Base-by-base conservation (phyloP, 1,140 invertebrate genomes). In the Bicyclus anynana region DNA sequence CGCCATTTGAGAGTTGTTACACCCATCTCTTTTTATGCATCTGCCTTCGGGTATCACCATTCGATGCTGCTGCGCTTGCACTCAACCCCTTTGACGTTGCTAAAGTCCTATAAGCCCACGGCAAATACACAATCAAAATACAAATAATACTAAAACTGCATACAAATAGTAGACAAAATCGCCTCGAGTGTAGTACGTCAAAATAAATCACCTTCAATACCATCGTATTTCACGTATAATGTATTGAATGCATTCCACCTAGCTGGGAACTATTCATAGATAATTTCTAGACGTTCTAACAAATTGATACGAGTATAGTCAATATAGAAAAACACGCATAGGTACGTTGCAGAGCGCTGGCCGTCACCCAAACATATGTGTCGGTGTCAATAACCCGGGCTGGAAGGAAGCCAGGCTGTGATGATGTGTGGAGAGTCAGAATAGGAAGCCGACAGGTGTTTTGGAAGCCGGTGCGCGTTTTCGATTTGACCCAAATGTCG, bases 371-470 rank as follows among this genome's bases (percentile, higher is more conserved):
- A 62, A 55, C 42, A 16, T 53, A 48, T 20, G 48, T 56, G 42
- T 54, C 52, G 7, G 37, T 65, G 62, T 65, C 62, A 65, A 65
- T 65, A 65, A 65, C 62, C 62, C 49, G 49, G 23, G 3, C 57
- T 65, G 59, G 53, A 57, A 5, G 4, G 14, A 27, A 37, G 53
- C 59, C 59, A 62, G 55, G 17, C 12, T 29, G 17, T 17, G 17
- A 16, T 40, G 37, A 33, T 33, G n/a, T 12, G n/a, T 33, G 7
- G 4, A 33, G 29, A 12, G 29, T 7, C n/a, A 2, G n/a, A 4
- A n/a, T 2, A 2, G 10, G 1, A 12, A 33, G 29, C 29, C n/a
- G 10, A 33, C 37, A 40, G 37, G 37, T 40, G 37, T 0, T 35
- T 33, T 33, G 29, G 29, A 33, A 33, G 29, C 29, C 29, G 10